Percentiles rank a stretch among this genome's conserved stretches.
phyloP scores from a whole-genome alignment of 2,797 vertebrate genomes.

The Melanotaenia boesemani region DNA sequence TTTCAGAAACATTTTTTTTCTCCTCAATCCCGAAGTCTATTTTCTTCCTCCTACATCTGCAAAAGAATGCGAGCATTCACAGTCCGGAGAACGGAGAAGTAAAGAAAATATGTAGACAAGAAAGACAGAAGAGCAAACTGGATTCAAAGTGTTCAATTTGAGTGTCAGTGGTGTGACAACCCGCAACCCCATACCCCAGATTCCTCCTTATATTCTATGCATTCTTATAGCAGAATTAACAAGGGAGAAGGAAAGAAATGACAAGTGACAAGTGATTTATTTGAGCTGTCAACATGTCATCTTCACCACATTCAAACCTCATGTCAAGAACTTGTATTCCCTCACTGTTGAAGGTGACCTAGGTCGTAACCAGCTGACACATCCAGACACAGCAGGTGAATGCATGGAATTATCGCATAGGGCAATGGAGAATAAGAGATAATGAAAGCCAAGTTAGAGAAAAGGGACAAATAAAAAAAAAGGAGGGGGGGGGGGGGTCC shows the following conservation, averaged over 20 bases:
- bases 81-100: constrained; percentile 31
- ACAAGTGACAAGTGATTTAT: constrained; percentile 79
- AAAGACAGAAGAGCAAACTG: constrained; percentile 41
- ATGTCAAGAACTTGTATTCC: constrained; percentile 57
- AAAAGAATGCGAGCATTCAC: constrained; percentile 64
- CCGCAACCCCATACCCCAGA: constrained; percentile 59
- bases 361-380: constrained; percentile 73
- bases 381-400: constrained; percentile 78
- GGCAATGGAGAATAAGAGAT: constrained; percentile 11
- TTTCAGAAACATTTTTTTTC: constrained; percentile 42
- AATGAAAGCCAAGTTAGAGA: constrained; percentile 21
- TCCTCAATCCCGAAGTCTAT: constrained; percentile 58
- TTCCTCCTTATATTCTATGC: constrained; percentile 65
- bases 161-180: constrained; percentile 63
- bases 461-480: constrained; percentile 5
- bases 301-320: constrained; percentile 74
- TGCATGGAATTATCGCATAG: constrained; percentile 42
- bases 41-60: constrained; percentile 64
- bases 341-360: constrained; percentile 73
- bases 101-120: background rate
- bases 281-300: constrained; percentile 82
- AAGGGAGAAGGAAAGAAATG: constrained; percentile 57
- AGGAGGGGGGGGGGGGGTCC: background rate
- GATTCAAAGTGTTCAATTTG: constrained; percentile 55
- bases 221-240: constrained; percentile 75